phyloP scores from a whole-genome alignment of 2,888 invertebrate genomes.

The Drosophila acutilabella region DNA sequence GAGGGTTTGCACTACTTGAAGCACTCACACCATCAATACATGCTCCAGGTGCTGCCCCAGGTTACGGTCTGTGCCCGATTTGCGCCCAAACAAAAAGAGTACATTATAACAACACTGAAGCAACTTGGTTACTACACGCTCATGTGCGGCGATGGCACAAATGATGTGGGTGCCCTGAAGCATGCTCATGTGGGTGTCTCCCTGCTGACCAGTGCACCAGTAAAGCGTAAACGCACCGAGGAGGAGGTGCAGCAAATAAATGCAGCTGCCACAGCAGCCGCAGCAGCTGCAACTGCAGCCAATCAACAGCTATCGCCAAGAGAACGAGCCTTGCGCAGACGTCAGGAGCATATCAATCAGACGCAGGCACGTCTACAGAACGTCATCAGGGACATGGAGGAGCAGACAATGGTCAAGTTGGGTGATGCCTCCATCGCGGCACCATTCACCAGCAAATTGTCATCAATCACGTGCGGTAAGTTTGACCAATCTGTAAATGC shows the following conservation, averaged over 20 bases:
- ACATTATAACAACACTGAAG: conserved; percentile 95
- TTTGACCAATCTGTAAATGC: not conserved
- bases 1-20: conserved; percentile 92
- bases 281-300: conserved; percentile 58
- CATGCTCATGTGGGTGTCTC: conserved; percentile 99
- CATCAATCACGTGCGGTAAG: conserved; percentile 97
- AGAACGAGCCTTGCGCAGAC: conserved; percentile 80
- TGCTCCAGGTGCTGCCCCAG: conserved; percentile 91
- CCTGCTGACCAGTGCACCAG: conserved; percentile 93
- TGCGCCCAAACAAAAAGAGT: conserved; percentile 99
- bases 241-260: conserved; percentile 59
- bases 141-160: conserved; percentile 99
- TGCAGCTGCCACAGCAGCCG: conserved; percentile 49
- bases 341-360: conserved; percentile 81
- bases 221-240: conserved; percentile 83
- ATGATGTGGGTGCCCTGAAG: conserved; percentile 99
- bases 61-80: conserved; percentile 98
- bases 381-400: conserved; percentile 94
- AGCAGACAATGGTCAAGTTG: conserved; percentile 95
- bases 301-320: conserved; percentile 79
- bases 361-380: conserved; percentile 82
- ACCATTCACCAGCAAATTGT: conserved; percentile 98
- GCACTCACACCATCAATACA: conserved; percentile 87
- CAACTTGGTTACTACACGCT: conserved; percentile 93
- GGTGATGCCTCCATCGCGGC: conserved; percentile 99